Base-by-base conservation (phyloP, 2,888 invertebrate genomes). In the Trisateles emortualis region DNA sequence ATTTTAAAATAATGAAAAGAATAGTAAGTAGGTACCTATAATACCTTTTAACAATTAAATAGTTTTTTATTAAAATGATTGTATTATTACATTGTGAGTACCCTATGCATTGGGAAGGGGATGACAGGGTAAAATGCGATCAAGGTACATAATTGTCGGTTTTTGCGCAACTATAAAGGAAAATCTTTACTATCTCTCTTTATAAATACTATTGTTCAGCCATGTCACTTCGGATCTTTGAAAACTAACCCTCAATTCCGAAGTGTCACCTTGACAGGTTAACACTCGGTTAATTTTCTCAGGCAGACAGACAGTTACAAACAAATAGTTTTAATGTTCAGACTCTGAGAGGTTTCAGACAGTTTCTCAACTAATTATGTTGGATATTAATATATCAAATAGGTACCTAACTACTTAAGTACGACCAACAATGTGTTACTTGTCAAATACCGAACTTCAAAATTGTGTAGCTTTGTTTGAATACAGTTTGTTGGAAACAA, bases 201-300 rank as follows among this genome's bases (percentile, higher is more conserved):
- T n/a, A n/a, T n/a, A n/a, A n/a, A n/a, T n/a, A n/a, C n/a, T n/a
- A n/a, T n/a, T n/a, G n/a, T n/a, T n/a, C n/a, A n/a, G 35, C 19
- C 63, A 72, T 51, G 63, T 53, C 52, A 51, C 36, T 40, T 59
- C 8, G 46, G 51, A 45, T 58, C 49, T 51, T 10, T 22, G 33
- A 38, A 50, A 67, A 64, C 73, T 69, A 49, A 48, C 50, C 51
- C 61, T 61, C 55, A 43, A 49, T 65, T 50, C 44, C 33, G 41
- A 55, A 65, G 61, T 66, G 71, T 72, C 68, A 65, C 61, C 52
- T 56, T 64, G 65, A 64, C 70, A 72, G 64, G 68, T 73, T 71
- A 68, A 63, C 63, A 65, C 72, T 76, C 68, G 59, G 73, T 68
- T 76, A 70, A 74, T 78, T 78, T 67, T 49, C 52, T 26, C 19